Conservation (phyloP, 2,797 vertebrate species). For the Gambelia wislizenii region DNA sequence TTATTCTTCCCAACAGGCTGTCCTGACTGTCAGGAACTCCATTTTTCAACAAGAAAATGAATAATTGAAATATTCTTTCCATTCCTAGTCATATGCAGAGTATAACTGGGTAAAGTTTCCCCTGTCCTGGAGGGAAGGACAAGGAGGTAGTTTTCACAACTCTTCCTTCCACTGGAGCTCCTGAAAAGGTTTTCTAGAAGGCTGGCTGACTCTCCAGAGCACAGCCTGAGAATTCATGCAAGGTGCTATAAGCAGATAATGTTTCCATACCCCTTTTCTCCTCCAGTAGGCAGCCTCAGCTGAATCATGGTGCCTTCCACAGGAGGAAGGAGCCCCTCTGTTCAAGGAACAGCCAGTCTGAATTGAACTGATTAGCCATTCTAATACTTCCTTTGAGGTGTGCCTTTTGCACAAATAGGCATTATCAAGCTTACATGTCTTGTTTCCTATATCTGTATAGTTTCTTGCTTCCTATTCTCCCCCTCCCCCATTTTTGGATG, state of each 20-base stretch:
- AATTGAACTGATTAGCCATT: not conserved
- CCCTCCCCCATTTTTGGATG: not conserved
- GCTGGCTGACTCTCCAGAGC: not conserved
- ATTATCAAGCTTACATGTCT: no score
- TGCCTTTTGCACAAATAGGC: not conserved
- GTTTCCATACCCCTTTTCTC: not conserved
- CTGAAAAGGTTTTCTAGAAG: not conserved
- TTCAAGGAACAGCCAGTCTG: not conserved
- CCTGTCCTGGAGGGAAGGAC: no score
- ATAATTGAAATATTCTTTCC: no score
- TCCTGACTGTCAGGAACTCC: no score
- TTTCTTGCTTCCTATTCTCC: no score
- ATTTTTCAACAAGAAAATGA: no score
- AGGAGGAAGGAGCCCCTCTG: not conserved
- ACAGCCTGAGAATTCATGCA: not conserved
- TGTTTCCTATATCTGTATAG: no score
- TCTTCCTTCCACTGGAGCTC: not conserved
- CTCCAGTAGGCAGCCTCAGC: not conserved
- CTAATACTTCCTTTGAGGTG: not conserved
- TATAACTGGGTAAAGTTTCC: no score
- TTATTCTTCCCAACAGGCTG: no score
- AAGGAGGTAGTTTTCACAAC: no score
- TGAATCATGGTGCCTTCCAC: not conserved
- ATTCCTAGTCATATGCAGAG: no score
- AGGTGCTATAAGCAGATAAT: not conserved